phyloP scores from a whole-genome alignment of 2,888 invertebrate genomes.

The Cataglyphis rosenhaueri region DNA sequence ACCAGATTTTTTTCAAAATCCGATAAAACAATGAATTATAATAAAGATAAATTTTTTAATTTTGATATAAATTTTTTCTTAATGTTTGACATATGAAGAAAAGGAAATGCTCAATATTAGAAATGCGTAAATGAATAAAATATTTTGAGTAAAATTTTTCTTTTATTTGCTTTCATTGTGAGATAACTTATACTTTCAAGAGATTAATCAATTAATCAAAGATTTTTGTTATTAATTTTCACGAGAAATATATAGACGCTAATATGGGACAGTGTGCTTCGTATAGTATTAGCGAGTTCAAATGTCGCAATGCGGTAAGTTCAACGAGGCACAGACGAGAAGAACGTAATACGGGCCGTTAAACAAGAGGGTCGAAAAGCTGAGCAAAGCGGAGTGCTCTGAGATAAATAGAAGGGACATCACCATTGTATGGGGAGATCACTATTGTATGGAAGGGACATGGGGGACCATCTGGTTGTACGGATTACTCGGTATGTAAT shows the following conservation, averaged over 20 bases:
- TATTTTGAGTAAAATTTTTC: not conserved
- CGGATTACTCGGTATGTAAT: slow-evolving; percentile 39
- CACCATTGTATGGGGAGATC: slow-evolving; percentile 16
- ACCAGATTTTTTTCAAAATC: not conserved
- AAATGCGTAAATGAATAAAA: not conserved
- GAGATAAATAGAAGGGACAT: slow-evolving; percentile 61
- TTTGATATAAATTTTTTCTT: not conserved
- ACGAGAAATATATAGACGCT: not conserved
- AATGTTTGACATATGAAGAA: not conserved
- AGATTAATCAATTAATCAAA: not conserved
- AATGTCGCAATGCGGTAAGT: slow-evolving; percentile 23
- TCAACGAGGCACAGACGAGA: slow-evolving; percentile 35
- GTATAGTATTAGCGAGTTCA: not conserved
- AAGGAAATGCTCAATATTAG: not conserved
- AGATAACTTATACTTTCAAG: not conserved
- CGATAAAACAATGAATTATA: not conserved
- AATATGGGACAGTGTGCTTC: not conserved
- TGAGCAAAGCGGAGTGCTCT: slow-evolving; percentile 26
- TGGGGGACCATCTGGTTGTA: slow-evolving; percentile 34
- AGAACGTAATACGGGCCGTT: slow-evolving; percentile 52
- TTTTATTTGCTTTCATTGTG: not conserved
- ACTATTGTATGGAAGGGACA: slow-evolving; percentile 26
- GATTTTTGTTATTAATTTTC: not conserved
- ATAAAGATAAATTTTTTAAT: not conserved
- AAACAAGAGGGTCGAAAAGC: slow-evolving; percentile 44